Evolutionary conservation across 2,888 invertebrate species (phyloP).

Genomic region (Scaeva pyrastri): DNA sequence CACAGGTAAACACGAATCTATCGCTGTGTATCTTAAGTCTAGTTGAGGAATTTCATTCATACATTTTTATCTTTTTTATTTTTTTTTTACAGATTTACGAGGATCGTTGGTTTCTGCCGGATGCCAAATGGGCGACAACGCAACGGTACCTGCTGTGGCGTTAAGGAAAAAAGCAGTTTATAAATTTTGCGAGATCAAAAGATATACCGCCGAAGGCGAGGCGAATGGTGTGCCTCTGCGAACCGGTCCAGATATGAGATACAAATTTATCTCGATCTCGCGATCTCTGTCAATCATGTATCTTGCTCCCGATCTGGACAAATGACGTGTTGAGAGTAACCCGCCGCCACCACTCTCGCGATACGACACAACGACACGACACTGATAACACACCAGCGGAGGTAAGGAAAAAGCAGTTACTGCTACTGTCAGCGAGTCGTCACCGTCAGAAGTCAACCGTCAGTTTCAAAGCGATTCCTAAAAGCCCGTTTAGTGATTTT

Average conservation of each 20-base stretch:
- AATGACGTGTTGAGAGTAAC: conserved; percentile 39
- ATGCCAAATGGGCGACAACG: conserved; percentile 29
- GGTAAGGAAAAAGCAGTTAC: background rate
- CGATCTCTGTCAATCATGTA: conserved; percentile 52
- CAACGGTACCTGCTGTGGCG: conserved; percentile 1
- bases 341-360: conserved; percentile 6
- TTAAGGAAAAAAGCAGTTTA: no score
- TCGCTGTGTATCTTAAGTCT: conserved; percentile 1
- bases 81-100: no score
- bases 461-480: conserved; percentile 8
- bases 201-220: conserved; percentile 43
- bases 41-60: conserved; percentile 60
- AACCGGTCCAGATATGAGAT: conserved; percentile 59
- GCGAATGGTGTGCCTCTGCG: background rate
- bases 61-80: conserved; percentile 1
- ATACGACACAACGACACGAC: no score
- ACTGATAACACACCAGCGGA: conserved; percentile 23
- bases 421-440: conserved; percentile 10
- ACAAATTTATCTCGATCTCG: conserved; percentile 21
- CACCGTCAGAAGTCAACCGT: background rate
- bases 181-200: conserved; percentile 55
- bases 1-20: conserved; percentile 25
- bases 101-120: conserved; percentile 29
- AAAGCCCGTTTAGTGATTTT: conserved; percentile 31
- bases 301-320: conserved; percentile 30